Percentiles rank a stretch among this genome's conserved stretches.
These are phyloP conservation scores for Ichneumoninae sp. DNA, from an alignment of 2,888 invertebrate genomes.

Conservation along the genomic window DNA sequence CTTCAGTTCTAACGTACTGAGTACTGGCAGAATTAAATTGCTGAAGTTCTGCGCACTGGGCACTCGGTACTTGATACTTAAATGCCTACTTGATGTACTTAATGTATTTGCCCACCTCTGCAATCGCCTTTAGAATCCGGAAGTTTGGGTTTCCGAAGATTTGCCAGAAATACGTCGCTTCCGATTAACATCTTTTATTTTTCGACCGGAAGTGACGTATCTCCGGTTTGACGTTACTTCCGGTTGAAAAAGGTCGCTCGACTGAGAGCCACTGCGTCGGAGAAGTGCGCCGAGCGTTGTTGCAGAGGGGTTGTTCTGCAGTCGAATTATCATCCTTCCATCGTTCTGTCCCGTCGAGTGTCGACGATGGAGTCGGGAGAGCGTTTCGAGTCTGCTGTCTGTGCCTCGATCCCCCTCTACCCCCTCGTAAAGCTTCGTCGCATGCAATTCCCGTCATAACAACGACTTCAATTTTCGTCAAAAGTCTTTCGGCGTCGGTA, in stretches of 20 bases:
- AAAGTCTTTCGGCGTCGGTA: slow-evolving; percentile 80
- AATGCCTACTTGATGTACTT: no score
- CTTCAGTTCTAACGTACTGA: no score
- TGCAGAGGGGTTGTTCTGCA: slow-evolving; percentile 65
- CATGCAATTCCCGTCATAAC: slow-evolving; percentile 83
- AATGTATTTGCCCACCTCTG: no score
- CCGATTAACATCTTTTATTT: no score
- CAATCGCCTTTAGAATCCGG: no score
- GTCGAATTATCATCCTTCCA: slow-evolving; percentile 67
- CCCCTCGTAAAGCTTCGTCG: slow-evolving; percentile 80
- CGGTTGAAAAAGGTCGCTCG: neutral
- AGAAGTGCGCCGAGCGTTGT: slow-evolving; percentile 47
- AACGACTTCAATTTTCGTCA: slow-evolving; percentile 84
- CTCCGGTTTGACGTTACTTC: no score
- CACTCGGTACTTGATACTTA: no score
- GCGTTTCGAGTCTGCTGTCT: slow-evolving; percentile 52
- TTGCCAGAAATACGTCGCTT: no score
- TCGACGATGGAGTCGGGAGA: slow-evolving; percentile 36
- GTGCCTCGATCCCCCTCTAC: slow-evolving; percentile 50
- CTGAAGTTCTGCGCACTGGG: no score
- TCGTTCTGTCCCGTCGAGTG: slow-evolving; percentile 59
- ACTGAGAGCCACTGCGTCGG: slow-evolving; percentile 63
- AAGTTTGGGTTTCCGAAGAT: no score
- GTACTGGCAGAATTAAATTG: no score
- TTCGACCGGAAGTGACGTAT: no score